phyloP scores from a whole-genome alignment of 2,113 vertebrate genomes.

The Malurus alboscapulatus region DNA sequence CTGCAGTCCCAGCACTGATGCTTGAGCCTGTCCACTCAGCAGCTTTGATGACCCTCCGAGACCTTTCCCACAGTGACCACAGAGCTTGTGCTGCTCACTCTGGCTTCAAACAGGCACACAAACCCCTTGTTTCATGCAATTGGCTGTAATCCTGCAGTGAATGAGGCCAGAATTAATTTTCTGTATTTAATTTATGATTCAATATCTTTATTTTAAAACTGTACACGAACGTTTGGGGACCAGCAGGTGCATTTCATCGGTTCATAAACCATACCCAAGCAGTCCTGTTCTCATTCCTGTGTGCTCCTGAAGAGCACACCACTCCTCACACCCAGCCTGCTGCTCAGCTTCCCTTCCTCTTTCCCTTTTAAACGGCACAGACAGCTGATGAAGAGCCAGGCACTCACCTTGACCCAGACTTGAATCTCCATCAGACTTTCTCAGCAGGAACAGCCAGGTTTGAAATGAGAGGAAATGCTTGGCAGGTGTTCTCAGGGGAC shows the following conservation, averaged over 20 bases:
- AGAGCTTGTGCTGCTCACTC: neutral
- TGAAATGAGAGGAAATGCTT: constrained; percentile 26
- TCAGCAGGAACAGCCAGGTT: constrained; percentile 35
- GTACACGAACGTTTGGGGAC: neutral
- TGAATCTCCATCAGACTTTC: constrained; percentile 22
- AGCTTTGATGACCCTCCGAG: neutral
- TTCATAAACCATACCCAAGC: neutral
- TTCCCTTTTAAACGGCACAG: neutral
- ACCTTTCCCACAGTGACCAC: neutral
- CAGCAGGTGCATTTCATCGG: neutral
- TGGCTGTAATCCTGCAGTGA: neutral
- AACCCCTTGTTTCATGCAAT: neutral
- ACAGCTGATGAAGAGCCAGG: constrained; percentile 14
- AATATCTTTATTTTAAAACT: neutral
- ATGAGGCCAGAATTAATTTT: neutral
- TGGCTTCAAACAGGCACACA: neutral
- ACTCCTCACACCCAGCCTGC: neutral
- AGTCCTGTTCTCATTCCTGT: neutral
- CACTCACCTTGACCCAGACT: constrained; percentile 56
- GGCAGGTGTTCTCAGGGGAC: constrained; percentile 10
- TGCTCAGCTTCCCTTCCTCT: neutral
- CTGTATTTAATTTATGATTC: neutral
- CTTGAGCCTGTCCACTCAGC: fast-evolving
- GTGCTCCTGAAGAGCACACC: neutral
- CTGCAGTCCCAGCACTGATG: fast-evolving